These are phyloP conservation scores for Entomobrya multifasciata DNA, from an alignment of 2,888 invertebrate species.

Conservation along the genomic window DNA sequence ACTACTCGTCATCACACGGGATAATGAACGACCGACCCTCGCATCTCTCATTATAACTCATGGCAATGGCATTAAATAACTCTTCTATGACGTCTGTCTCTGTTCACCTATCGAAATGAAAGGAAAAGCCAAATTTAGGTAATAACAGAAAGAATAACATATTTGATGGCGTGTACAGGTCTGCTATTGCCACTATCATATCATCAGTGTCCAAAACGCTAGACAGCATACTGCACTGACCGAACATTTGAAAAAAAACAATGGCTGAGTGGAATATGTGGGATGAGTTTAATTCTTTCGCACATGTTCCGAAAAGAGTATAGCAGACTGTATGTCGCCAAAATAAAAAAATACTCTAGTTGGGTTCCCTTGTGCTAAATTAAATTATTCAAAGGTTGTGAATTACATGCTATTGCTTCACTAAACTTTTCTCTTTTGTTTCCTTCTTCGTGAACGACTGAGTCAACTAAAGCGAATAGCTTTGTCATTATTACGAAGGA, in stretches of 20 bases:
- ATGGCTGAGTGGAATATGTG: neutral
- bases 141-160: neutral
- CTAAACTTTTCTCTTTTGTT: neutral
- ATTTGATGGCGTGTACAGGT: constrained; percentile 33
- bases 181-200: constrained; percentile 31
- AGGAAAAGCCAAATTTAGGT: constrained; percentile 15
- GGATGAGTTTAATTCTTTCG: neutral
- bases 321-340: constrained; percentile 71
- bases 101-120: neutral
- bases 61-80: constrained; percentile 1
- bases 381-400: constrained; percentile 65
- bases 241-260: constrained; percentile 35
- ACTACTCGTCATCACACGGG: constrained; percentile 12
- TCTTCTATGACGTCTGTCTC: constrained; percentile 31
- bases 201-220: constrained; percentile 10
- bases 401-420: constrained; percentile 49
- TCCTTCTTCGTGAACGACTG: constrained; percentile 14
- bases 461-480: neutral
- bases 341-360: constrained; percentile 48
- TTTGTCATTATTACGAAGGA: constrained; percentile 31
- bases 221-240: too few relatives aligned
- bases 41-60: constrained; percentile 50
- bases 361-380: constrained; percentile 61
- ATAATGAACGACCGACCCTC: constrained; percentile 34
- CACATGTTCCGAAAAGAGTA: constrained; percentile 45